Base-by-base conservation (phyloP, 2,797 vertebrate genomes). In the Chromis chromis region DNA sequence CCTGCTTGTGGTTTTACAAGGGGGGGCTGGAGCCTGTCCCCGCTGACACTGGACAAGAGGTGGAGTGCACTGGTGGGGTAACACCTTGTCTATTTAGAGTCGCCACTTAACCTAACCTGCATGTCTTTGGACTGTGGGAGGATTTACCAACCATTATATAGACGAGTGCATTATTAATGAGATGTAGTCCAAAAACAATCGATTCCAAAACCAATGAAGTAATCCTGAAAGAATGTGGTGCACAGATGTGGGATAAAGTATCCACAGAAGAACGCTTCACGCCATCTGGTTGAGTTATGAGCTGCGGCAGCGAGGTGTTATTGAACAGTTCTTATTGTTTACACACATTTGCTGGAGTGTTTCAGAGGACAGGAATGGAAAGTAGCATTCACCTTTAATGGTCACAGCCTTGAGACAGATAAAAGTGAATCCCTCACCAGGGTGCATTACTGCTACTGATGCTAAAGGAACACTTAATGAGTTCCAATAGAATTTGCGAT, bases 351-450 rank as follows among this genome's bases (percentile, higher is more conserved):
- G 31, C 62, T 42, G 27, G 13, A 21, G 33, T 52, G 31, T 69
- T 50, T 56, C 55, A 72, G 56, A 50, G 4, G 48, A 60, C 49
- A 60, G 33, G 62, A 53, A 42, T 67, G 44, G 54, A 52, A 64
- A 78, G 59, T 53, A 24, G n/a, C 39, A 22, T 68, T 65, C 25
- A 31, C 56, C 63, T 78, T 75, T 77, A 65, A 78, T 70, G 65
- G 62, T 52, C 73, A 74, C 76, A 69, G 50, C 19, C 24, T 31
- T 62, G 58, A 77, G 65, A 33, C 9, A 52, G 44, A 79, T 65
- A 33, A 46, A 65, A 57, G 67, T 59, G 27, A 50, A 12, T 36
- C 27, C 46, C 68, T 70, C 57, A 54, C 52, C 24, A 24, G 58
- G 33, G 9, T 40, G 64, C 59, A 36, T 71, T 39, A 10, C 46